Conservation (phyloP, 2,113 vertebrate species). For the Microcebus murinus region DNA sequence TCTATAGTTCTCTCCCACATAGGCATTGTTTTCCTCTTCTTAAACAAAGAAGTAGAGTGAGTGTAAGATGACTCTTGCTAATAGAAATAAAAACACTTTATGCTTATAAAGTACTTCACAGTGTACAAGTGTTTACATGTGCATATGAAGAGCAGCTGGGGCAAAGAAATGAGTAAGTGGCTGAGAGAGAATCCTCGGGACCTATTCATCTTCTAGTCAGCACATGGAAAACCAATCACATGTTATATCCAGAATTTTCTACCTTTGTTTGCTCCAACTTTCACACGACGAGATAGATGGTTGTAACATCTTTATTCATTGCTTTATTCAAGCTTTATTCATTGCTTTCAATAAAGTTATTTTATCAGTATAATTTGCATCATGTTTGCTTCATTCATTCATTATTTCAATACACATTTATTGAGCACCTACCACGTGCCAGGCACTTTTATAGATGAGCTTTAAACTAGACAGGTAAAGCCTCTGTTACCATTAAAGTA, state of each 20-base stretch:
- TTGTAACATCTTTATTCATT: not conserved
- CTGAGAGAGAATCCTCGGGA: not conserved
- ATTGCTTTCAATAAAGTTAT: constrained; percentile 4
- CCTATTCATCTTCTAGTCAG: not conserved
- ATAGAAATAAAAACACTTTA: constrained; percentile 2
- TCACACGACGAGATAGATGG: not conserved
- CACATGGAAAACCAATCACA: not conserved
- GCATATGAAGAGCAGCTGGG: not conserved
- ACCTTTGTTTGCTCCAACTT: not conserved
- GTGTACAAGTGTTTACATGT: not conserved
- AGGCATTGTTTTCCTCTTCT: not conserved
- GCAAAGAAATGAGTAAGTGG: not conserved
- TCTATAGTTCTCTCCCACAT: not conserved
- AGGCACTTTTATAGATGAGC: not conserved
- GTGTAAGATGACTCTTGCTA: not conserved
- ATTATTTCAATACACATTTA: not conserved
- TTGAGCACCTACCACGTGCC: not conserved
- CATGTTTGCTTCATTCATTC: not conserved
- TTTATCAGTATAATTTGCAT: not conserved
- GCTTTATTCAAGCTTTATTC: not conserved
- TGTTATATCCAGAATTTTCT: not conserved
- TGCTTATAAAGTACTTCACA: not conserved
- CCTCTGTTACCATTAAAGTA: not conserved
- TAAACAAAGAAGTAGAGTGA: not conserved
- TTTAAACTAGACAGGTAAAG: not conserved